phyloP scores from a whole-genome alignment of 2,797 vertebrate species.

The Hyperoplus immaculatus region DNA sequence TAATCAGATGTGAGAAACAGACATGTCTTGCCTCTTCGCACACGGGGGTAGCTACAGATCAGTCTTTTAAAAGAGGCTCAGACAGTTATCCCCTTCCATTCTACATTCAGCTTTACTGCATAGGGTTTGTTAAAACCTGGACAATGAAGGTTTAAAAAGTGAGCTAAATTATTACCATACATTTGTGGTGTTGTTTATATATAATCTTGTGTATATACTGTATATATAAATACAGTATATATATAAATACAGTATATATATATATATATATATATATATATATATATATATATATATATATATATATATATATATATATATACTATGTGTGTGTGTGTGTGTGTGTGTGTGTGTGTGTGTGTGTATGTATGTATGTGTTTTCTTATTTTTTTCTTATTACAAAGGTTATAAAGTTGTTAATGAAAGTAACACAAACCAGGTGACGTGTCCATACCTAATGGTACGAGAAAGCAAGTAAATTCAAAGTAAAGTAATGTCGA shows the following conservation, averaged over 20 bases:
- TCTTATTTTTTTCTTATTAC: neutral
- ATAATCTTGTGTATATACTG: neutral
- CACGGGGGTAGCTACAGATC: constrained; percentile 17
- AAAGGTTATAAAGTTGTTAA: neutral
- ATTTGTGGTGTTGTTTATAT: neutral
- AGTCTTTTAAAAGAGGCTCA: constrained; percentile 11
- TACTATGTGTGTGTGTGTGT: no score
- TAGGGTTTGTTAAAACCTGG: neutral
- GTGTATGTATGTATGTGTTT: no score
- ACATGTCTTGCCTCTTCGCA: neutral
- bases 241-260: no score
- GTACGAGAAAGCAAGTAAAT: constrained; percentile 41
- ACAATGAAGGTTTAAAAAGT: no score
- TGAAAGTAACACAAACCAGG: constrained; percentile 1
- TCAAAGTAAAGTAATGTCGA: constrained; percentile 55
- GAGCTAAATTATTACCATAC: neutral
- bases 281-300: no score
- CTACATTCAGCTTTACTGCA: neutral
- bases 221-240: no score
- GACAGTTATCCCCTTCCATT: constrained; percentile 2
- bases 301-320: no score
- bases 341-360: no score
- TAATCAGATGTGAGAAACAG: constrained; percentile 27
- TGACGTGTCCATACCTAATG: constrained; percentile 29
- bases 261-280: no score